Conservation (phyloP, 2,113 vertebrate species). For the Mystacornis crossleyi region DNA sequence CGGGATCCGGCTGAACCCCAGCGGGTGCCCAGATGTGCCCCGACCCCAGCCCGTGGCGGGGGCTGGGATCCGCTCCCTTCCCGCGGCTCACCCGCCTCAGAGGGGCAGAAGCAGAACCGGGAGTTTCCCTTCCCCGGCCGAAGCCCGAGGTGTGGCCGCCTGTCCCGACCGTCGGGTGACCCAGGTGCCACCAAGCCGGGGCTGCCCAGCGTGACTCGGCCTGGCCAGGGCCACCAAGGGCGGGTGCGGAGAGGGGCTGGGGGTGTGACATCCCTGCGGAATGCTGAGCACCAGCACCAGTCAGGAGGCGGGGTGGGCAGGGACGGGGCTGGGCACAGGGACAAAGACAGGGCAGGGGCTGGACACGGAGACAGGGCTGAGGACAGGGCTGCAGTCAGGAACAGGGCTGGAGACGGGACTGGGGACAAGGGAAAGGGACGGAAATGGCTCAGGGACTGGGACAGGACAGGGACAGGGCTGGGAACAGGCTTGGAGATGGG, state of each 20-base stretch:
- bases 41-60: fast-evolving
- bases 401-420: background rate
- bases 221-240: background rate
- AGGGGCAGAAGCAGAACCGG: background rate
- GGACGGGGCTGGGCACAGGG: background rate
- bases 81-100: fast-evolving
- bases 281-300: background rate
- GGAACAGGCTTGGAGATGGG: background rate
- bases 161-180: fast-evolving
- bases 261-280: fast-evolving
- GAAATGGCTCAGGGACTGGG: too few species aligned
- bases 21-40: background rate
- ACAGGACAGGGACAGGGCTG: background rate
- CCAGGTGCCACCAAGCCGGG: background rate
- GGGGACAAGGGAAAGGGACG: fast-evolving
- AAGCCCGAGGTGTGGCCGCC: background rate
- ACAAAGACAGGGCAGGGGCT: background rate
- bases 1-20: background rate
- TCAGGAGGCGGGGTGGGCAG: background rate
- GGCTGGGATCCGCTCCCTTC: background rate
- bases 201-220: background rate
- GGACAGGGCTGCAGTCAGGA: background rate
- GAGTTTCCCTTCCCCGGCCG: background rate
- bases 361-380: background rate
- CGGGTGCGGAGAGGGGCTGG: background rate